Conservation (phyloP, 2,113 vertebrate genomes). For the Vicugna pacos region DNA sequence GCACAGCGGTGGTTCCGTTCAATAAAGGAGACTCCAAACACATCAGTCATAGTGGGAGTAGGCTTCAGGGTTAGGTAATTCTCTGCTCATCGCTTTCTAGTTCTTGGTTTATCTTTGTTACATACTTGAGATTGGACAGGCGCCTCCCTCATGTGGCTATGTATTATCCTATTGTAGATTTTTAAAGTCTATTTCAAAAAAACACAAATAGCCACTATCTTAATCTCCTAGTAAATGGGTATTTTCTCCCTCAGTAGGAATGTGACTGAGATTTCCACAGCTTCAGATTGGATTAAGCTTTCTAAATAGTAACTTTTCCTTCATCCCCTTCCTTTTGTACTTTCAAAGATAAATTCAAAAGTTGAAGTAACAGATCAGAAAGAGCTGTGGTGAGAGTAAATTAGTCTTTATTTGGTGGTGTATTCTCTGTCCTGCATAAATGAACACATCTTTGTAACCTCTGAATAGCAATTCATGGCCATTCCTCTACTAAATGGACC, state of each 20-base stretch:
- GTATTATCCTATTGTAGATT: not conserved
- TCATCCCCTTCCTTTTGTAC: not conserved
- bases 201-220: slow-evolving; percentile 62
- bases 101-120: not conserved
- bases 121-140: not conserved
- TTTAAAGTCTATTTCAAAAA: slow-evolving; percentile 42
- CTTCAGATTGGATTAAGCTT: slow-evolving; percentile 55
- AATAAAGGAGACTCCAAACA: slow-evolving; percentile 27
- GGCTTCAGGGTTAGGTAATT: not conserved
- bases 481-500: not conserved
- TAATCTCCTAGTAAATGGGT: slow-evolving; percentile 60
- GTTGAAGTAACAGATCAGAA: slow-evolving; percentile 40
- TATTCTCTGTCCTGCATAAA: slow-evolving; percentile 3
- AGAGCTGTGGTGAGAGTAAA: not conserved
- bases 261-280: slow-evolving; percentile 48
- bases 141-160: not conserved
- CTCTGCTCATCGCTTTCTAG: not conserved
- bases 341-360: slow-evolving; percentile 36
- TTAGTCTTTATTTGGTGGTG: not conserved
- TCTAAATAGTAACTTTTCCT: slow-evolving; percentile 36
- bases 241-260: slow-evolving; percentile 51
- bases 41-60: not conserved
- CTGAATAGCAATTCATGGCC: not conserved
- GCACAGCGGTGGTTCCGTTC: not conserved
- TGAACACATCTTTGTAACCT: slow-evolving; percentile 10